Evolutionary conservation across 2,113 vertebrate species (phyloP), one percentile per base, ranked within the genome.

Genomic region (Scartelaos histophorus): DNA sequence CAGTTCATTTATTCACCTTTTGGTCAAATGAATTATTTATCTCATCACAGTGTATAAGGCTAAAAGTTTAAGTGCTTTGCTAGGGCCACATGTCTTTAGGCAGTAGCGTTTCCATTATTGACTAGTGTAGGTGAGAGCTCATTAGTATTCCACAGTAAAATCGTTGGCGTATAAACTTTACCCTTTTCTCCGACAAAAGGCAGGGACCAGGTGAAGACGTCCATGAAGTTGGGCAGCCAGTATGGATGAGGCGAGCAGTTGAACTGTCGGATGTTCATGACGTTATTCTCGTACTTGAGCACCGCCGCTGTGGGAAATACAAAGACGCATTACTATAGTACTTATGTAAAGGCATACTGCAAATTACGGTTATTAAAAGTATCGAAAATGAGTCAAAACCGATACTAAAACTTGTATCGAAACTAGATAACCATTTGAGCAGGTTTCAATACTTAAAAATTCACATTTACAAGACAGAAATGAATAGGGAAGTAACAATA

Each of bases 181-280:
- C 97, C 97, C 92, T 99, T 99, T 85, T 99, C 97, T 11, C 97
- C 97, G 51, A 99, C 97, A 65, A 99, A 98, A 0, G 97, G 97
- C 92, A 99, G 94, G 46, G 97, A 99, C 97, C 97, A 99, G 84
- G 97, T 99, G 89, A 99, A 99, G 56, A 99, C 97, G 64, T 99
- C 97, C 97, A 99, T 99, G 93, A 98, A 98, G 87, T 99, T 99
- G 76, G 97, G 97, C 89, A 99, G 95, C 97, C 97, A 99, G 92
- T 99, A 99, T 0, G 97, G 97, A 83, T 99, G 97, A 69, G 97
- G 97, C 69, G 97, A 99, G 80, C 97, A 99, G 94, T 99, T 99
- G 92, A 99, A 99, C 90, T 98, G 97, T 79, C 97, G 94, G 93
- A 98, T 98, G 83, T 98, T 98, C 97, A 98, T 98, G 83, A 98